Evolutionary conservation across 2,797 vertebrate species (phyloP).

Genomic region (Sebastes ruberrimus): DNA sequence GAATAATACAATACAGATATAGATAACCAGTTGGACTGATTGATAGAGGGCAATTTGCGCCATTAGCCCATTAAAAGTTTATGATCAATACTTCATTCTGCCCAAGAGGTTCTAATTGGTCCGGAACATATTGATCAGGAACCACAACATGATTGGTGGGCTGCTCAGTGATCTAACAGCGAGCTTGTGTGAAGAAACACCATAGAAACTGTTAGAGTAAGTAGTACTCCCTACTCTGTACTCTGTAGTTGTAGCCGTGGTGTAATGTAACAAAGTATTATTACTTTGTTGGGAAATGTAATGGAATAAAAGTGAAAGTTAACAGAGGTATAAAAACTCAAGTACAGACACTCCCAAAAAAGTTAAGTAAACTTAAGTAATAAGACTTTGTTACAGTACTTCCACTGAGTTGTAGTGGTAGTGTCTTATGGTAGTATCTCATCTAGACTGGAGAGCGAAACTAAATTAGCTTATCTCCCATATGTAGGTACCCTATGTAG

Average conservation of each 20-base stretch:
- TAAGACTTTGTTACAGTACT: too few species aligned
- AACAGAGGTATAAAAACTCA: too few species aligned
- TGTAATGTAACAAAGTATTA: too few species aligned
- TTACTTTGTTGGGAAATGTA: too few species aligned
- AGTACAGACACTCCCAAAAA: too few species aligned
- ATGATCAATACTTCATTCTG: constrained; percentile 45
- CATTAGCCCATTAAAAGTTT: constrained; percentile 42
- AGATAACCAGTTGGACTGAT: constrained; percentile 22
- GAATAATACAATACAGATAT: background rate
- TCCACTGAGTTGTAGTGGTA: too few species aligned
- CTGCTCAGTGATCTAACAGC: constrained; percentile 21
- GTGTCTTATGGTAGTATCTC: too few species aligned
- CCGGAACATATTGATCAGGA: constrained; percentile 42
- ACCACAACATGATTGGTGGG: constrained; percentile 28
- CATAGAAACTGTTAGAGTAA: background rate
- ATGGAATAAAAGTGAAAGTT: too few species aligned
- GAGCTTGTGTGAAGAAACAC: background rate
- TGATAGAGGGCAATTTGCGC: constrained; percentile 19
- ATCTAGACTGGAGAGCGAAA: too few species aligned
- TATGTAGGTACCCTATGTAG: too few species aligned
- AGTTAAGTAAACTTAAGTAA: too few species aligned
- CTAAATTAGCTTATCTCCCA: fast-evolving
- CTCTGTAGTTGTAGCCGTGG: background rate
- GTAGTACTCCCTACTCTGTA: background rate
- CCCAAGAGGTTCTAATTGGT: constrained; percentile 30